phyloP scores from a whole-genome alignment of 2,113 vertebrate genomes.

The Lepisosteus osseus region DNA sequence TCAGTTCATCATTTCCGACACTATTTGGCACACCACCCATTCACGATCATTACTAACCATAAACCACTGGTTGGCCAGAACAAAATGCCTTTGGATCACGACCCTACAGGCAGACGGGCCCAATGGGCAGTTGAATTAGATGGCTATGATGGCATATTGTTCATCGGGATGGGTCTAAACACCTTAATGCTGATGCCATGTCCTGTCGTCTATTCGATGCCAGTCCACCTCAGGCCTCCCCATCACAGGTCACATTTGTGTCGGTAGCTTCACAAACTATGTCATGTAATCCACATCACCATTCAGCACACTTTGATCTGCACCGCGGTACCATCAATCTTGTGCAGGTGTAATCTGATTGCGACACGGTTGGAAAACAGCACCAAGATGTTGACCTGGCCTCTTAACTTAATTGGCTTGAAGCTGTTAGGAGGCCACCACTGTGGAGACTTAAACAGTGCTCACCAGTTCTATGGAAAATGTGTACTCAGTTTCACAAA shows the following conservation, averaged over 20 bases:
- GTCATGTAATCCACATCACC: no score
- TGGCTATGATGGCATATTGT: slow-evolving; percentile 22
- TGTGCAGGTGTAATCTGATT: no score
- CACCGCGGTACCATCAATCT: no score
- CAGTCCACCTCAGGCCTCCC: no score
- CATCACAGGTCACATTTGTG: no score
- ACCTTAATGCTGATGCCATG: slow-evolving; percentile 16
- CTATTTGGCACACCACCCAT: background rate
- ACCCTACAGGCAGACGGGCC: slow-evolving; percentile 11
- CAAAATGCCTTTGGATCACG: slow-evolving; percentile 15
- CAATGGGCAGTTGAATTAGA: slow-evolving; percentile 19
- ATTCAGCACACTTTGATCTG: no score
- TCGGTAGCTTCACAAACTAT: no score
- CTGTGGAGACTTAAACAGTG: background rate
- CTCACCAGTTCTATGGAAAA: background rate
- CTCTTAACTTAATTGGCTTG: no score
- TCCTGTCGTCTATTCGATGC: background rate
- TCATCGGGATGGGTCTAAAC: slow-evolving; percentile 20
- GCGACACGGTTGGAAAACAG: no score
- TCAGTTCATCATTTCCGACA: background rate
- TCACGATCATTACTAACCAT: slow-evolving; percentile 20
- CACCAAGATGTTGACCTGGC: no score
- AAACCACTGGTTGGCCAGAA: slow-evolving; percentile 6
- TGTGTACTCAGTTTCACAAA: background rate
- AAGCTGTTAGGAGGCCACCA: no score